phyloP scores from a whole-genome alignment of 2,888 invertebrate genomes.

The Machimus atricapillus region DNA sequence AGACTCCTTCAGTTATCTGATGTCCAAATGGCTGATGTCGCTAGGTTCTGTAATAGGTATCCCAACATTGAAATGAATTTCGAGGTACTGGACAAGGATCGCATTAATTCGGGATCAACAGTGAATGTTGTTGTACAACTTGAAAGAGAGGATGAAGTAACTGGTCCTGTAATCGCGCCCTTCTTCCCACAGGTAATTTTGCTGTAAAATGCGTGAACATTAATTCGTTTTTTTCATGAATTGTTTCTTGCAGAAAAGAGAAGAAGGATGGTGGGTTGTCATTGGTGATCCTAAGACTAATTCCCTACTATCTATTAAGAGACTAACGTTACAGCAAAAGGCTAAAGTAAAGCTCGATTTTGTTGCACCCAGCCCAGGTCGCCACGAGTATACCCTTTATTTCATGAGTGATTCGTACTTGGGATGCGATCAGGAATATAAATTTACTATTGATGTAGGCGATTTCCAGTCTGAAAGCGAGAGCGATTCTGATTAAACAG shows the following conservation, averaged over 20 bases:
- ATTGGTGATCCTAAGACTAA: slow-evolving; percentile 96
- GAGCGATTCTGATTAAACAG: slow-evolving; percentile 66
- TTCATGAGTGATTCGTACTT: slow-evolving; percentile 99
- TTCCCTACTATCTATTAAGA: slow-evolving; percentile 94
- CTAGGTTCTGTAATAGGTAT: slow-evolving; percentile 97
- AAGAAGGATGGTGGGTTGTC: slow-evolving; percentile 98
- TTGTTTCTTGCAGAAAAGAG: slow-evolving; percentile 73
- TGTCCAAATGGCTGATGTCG: slow-evolving; percentile 95
- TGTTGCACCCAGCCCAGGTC: slow-evolving; percentile 88
- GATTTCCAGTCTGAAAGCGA: slow-evolving; percentile 74
- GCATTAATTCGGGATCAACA: slow-evolving; percentile 80
- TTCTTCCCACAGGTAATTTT: slow-evolving; percentile 88
- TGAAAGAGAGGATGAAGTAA: slow-evolving; percentile 96
- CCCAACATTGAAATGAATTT: slow-evolving; percentile 97
- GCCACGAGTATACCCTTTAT: slow-evolving; percentile 92
- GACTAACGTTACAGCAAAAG: slow-evolving; percentile 91
- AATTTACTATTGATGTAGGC: slow-evolving; percentile 84
- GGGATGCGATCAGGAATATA: slow-evolving; percentile 99
- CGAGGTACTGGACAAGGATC: slow-evolving; percentile 84
- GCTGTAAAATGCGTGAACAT: neutral
- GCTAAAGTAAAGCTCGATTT: slow-evolving; percentile 81
- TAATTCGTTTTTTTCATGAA: neutral
- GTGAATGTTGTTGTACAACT: slow-evolving; percentile 90
- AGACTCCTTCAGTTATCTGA: slow-evolving; percentile 81
- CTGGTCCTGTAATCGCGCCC: slow-evolving; percentile 97